Evolutionary conservation across 2,797 vertebrate genomes (phyloP).

Genomic region (Crocodylus rhombifer): DNA sequence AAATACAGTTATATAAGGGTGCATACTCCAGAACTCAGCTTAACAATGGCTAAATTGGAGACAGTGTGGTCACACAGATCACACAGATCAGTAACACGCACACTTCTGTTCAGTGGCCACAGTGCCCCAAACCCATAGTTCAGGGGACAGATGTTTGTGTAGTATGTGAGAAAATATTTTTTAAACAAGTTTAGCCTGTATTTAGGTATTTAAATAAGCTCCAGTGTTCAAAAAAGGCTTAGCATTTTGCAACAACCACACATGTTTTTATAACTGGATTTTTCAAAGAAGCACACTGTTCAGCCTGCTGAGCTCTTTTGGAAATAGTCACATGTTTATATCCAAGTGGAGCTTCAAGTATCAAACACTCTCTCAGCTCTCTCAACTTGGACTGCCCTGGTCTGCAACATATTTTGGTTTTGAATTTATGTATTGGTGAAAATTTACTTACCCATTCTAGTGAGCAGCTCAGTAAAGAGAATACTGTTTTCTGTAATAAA

Average conservation of each 20-base stretch:
- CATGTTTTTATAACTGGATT: not conserved
- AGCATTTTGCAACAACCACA: not conserved
- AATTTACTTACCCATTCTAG: not conserved
- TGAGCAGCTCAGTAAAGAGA: not conserved
- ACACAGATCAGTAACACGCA: not conserved
- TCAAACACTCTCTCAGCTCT: not conserved
- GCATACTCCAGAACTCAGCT: not conserved
- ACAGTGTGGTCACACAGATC: slow-evolving; percentile 6
- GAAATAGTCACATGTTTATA: not conserved
- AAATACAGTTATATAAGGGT: not conserved
- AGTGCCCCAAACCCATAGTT: no score
- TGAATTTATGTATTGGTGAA: not conserved
- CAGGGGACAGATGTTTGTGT: no score
- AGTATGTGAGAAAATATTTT: not conserved
- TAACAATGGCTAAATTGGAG: not conserved
- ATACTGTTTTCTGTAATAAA: not conserved
- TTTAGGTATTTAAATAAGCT: not conserved
- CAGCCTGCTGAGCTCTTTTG: not conserved
- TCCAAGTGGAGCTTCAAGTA: not conserved
- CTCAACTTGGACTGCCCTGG: no score
- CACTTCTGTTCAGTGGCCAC: not conserved
- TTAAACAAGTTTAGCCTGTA: not conserved
- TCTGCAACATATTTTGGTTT: slow-evolving; percentile 1
- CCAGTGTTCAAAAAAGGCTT: not conserved
- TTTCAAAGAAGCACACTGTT: not conserved